These are phyloP conservation scores for Callorhinus ursinus DNA, from an alignment of 2,113 vertebrate genomes.

Conservation along the genomic window DNA sequence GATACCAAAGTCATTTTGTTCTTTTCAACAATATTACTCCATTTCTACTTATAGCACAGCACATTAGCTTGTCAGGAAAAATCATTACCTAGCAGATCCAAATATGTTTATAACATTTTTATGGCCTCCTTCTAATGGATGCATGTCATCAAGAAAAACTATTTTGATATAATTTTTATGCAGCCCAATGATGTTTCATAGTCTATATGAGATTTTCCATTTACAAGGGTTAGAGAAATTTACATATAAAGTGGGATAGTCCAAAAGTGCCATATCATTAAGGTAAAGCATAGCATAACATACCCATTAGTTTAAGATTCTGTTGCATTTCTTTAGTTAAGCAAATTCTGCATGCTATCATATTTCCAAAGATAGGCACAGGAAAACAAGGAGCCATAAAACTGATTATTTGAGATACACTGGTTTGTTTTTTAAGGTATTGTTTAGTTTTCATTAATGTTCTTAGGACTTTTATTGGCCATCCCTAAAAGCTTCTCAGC, in stretches of 20 bases:
- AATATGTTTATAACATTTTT: conserved; percentile 79
- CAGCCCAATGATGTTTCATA: conserved; percentile 62
- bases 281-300: conserved; percentile 69
- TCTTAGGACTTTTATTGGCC: conserved; percentile 8
- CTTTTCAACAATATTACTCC: conserved; percentile 74
- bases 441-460: conserved; percentile 70
- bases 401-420: conserved; percentile 68
- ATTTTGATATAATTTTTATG: conserved; percentile 73
- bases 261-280: conserved; percentile 75
- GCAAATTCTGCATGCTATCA: conserved; percentile 69
- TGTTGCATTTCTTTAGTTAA: conserved; percentile 71
- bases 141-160: conserved; percentile 71
- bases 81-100: conserved; percentile 75
- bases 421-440: conserved; percentile 40
- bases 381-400: conserved; percentile 30
- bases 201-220: conserved; percentile 69
- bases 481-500: conserved; percentile 44
- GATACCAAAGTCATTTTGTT: conserved; percentile 58
- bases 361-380: conserved; percentile 70
- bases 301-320: conserved; percentile 79
- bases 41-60: conserved; percentile 69
- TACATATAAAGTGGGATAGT: conserved; percentile 81
- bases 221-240: conserved; percentile 78
- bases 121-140: conserved; percentile 72
- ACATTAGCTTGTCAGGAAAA: conserved; percentile 81